Percentiles rank a stretch among this genome's conserved stretches.
Conservation (phyloP, 2,888 invertebrate species). For the Lucinisca nassula region DNA sequence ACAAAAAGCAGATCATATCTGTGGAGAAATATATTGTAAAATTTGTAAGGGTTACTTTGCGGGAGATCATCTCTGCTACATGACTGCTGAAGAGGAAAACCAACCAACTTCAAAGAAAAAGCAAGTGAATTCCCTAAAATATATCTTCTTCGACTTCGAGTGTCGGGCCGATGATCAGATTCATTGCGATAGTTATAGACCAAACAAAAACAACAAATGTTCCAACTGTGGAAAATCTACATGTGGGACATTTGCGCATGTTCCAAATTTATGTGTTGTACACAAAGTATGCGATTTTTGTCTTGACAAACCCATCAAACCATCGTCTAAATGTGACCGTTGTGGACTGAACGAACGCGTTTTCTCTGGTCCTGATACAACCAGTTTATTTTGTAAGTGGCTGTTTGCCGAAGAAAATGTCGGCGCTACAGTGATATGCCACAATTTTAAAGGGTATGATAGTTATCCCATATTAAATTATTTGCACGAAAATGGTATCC, state of each 20-base stretch:
- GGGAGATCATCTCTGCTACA: constrained; percentile 2
- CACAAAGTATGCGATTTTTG: not conserved
- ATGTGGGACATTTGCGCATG: not conserved
- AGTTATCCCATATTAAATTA: constrained; percentile 2
- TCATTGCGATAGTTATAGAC: not conserved
- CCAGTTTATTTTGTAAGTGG: constrained; percentile 58
- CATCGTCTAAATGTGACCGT: not conserved
- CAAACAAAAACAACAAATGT: not conserved
- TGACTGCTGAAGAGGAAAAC: not conserved
- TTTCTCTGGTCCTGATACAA: constrained; percentile 38
- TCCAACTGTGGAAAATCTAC: not conserved
- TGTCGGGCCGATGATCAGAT: not conserved
- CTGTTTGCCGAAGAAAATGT: constrained; percentile 44
- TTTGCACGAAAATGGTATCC: not conserved
- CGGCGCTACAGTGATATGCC: constrained; percentile 26
- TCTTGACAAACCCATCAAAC: no score
- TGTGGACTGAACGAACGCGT: not conserved
- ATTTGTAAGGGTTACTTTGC: not conserved
- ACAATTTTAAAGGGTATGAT: constrained; percentile 9
- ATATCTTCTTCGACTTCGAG: not conserved
- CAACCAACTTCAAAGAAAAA: not conserved
- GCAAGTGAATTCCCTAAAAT: not conserved
- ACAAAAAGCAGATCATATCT: not conserved
- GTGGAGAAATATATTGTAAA: not conserved
- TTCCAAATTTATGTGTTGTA: not conserved